A percentile compares a stretch with the other conserved stretches of the same genome.
Evolutionary conservation across 2,888 invertebrate species (phyloP).

Genomic region (Archaeoteleia sp.): DNA sequence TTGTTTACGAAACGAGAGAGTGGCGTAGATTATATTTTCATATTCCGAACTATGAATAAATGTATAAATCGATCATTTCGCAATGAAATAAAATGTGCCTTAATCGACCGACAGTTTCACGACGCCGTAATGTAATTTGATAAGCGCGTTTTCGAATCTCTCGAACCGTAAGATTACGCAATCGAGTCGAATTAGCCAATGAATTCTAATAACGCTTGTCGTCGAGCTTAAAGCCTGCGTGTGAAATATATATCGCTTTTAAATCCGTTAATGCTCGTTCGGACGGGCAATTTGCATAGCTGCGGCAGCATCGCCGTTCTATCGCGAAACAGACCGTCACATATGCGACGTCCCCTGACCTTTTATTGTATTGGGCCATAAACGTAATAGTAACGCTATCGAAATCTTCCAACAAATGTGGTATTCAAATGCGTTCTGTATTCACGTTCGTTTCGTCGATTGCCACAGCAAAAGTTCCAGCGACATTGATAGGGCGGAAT

Average conservation of each 20-base stretch:
- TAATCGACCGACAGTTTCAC: too few species aligned
- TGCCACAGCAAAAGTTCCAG: neutral
- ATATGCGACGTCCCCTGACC: slow-evolving; percentile 34
- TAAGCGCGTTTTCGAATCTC: slow-evolving; percentile 46
- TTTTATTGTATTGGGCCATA: slow-evolving; percentile 18
- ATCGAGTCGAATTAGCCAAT: slow-evolving; percentile 61
- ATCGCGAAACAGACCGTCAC: slow-evolving; percentile 49
- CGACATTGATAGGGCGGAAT: too few species aligned
- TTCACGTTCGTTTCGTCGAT: neutral
- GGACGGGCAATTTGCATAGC: slow-evolving; percentile 69
- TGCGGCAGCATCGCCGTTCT: slow-evolving; percentile 55
- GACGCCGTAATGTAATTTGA: slow-evolving; percentile 48
- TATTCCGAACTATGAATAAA: too few species aligned
- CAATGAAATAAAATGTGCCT: slow-evolving; percentile 7
- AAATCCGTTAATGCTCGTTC: slow-evolving; percentile 70
- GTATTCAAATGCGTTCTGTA: neutral
- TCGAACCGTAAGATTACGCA: slow-evolving; percentile 55
- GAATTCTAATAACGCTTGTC: slow-evolving; percentile 63
- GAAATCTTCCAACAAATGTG: slow-evolving; percentile 36
- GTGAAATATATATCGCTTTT: slow-evolving; percentile 69
- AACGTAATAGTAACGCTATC: slow-evolving; percentile 15
- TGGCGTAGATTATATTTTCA: too few species aligned
- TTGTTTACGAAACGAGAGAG: too few species aligned
- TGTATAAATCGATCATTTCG: too few species aligned
- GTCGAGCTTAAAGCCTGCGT: slow-evolving; percentile 55